Base-by-base conservation (phyloP, 2,888 invertebrate species). In the Caenorhabditis sp. region DNA sequence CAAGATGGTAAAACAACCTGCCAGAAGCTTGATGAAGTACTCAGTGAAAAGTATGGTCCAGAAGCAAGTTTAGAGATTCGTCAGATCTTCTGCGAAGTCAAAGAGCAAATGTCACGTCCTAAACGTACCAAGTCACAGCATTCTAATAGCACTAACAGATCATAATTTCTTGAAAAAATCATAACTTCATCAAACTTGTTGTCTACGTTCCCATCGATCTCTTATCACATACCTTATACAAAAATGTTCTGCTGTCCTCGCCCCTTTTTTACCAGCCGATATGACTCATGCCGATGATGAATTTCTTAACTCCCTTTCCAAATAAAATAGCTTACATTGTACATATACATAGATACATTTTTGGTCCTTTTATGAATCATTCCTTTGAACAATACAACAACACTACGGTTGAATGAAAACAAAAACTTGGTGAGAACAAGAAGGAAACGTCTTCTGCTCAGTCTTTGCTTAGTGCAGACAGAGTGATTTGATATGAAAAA, bases 81-180 rank as follows among this genome's bases (percentile, higher is more conserved):
- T 8, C 58, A 81, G 47, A 61, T 81, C 3, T 70, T 81, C 32
- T 81, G 81, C 22, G 81, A 81, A 18, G 37, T 81, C 15, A 76
- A 51, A 3, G 18, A 44, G 13, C 26, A 76, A 47, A 61, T 61
- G 9, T 24, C 22, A 13, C 60, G 60, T 44, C 53, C 28, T 8
- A 67, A 67, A 61, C 67, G 76, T 11, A 37, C 28, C 18, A 53
- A 61, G 44, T 67, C 67, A 2, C 61, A 32, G 35, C 32, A 53
- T 28, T 58, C 65, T 6, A 67, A 28, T 22, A 76, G 61, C 35
- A 44, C 76, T 24, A 53, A 61, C 53, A 67, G 56, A 22, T 67
- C 76, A 61, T 76, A 61, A 67, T 67, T 60, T 13, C n/a, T 18
- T n/a, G 1, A 35, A 40, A 40, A 40, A 40, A 11, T 40, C 40